phyloP scores from a whole-genome alignment of 1,140 invertebrate species.

The Condylostylus longicornis region DNA sequence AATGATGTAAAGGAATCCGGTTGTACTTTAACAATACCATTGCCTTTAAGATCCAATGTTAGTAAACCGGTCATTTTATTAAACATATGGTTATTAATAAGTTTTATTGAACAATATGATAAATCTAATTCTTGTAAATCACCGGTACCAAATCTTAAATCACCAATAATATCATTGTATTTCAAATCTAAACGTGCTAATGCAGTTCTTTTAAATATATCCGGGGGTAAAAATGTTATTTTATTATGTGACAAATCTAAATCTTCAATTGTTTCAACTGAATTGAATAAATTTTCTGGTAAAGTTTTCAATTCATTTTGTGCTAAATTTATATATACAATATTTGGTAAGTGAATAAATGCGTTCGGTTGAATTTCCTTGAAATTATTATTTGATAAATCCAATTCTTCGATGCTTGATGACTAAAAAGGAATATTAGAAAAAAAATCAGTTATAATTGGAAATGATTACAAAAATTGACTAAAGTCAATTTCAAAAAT shows the following conservation, averaged over 20 bases:
- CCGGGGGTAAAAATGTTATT: constrained; percentile 38
- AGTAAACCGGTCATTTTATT: constrained; percentile 42
- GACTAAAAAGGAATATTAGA: constrained; percentile 23
- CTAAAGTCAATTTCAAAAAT: constrained; percentile 33
- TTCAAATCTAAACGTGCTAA: constrained; percentile 44
- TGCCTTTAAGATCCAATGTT: constrained; percentile 44
- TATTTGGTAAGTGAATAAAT: constrained; percentile 42
- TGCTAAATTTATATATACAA: constrained; percentile 47
- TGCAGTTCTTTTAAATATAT: constrained; percentile 43
- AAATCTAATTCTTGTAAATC: constrained; percentile 44
- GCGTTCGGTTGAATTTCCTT: constrained; percentile 40
- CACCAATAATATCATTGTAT: constrained; percentile 38
- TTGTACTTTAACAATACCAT: constrained; percentile 47
- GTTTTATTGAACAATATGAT: constrained; percentile 44
- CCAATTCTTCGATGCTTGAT: constrained; percentile 46
- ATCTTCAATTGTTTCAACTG: constrained; percentile 43
- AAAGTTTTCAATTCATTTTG: constrained; percentile 45
- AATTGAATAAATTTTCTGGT: constrained; percentile 41
- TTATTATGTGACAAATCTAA: constrained; percentile 49
- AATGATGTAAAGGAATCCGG: constrained; percentile 47
- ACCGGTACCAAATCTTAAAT: constrained; percentile 36
- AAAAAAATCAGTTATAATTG: not conserved
- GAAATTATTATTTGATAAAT: constrained; percentile 48
- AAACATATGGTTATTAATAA: constrained; percentile 47
- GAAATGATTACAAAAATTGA: not conserved